A percentile compares a stretch with the other conserved stretches of the same genome.
phyloP scores from a whole-genome alignment of 2,888 invertebrate species.

The Tachina fera region DNA sequence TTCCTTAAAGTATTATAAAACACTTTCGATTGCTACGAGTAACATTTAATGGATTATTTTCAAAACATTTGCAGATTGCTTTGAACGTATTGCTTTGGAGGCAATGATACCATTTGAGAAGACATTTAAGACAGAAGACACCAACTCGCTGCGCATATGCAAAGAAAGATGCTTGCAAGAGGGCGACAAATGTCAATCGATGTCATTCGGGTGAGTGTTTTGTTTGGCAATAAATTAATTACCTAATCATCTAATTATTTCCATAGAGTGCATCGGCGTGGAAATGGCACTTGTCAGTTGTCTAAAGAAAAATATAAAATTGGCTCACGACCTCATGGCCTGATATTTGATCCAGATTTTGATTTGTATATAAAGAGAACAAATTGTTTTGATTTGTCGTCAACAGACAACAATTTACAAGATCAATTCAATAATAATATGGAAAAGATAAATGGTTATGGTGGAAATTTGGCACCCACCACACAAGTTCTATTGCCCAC shows the following conservation, averaged over 20 bases:
- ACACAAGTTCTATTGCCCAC: conserved; percentile 76
- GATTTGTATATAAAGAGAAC: conserved; percentile 85
- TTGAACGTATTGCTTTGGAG: conserved; percentile 86
- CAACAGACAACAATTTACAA: conserved; percentile 78
- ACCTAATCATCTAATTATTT: conserved; percentile 64
- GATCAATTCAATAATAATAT: conserved; percentile 63
- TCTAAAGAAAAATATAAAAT: conserved; percentile 83
- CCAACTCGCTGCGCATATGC: conserved; percentile 86
- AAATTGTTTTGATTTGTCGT: conserved; percentile 83
- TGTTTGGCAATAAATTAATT: conserved; percentile 68
- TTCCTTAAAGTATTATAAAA: conserved; percentile 30
- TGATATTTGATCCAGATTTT: conserved; percentile 85
- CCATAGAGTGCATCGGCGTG: conserved; percentile 85
- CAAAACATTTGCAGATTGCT: conserved; percentile 84
- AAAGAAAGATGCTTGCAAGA: conserved; percentile 87
- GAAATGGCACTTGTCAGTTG: conserved; percentile 86
- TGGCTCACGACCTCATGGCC: conserved; percentile 84
- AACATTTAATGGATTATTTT: conserved; percentile 39
- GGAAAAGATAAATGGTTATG: conserved; percentile 63
- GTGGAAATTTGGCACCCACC: conserved; percentile 71
- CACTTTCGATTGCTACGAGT: conserved; percentile 44
- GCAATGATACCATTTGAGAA: conserved; percentile 85
- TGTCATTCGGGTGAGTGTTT: conserved; percentile 85
- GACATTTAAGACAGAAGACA: conserved; percentile 86
- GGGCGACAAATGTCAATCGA: conserved; percentile 85